Evolutionary conservation across 2,797 vertebrate genomes (phyloP), one percentile per base, ranked within the genome.

Genomic region (Liparis tanakae): DNA sequence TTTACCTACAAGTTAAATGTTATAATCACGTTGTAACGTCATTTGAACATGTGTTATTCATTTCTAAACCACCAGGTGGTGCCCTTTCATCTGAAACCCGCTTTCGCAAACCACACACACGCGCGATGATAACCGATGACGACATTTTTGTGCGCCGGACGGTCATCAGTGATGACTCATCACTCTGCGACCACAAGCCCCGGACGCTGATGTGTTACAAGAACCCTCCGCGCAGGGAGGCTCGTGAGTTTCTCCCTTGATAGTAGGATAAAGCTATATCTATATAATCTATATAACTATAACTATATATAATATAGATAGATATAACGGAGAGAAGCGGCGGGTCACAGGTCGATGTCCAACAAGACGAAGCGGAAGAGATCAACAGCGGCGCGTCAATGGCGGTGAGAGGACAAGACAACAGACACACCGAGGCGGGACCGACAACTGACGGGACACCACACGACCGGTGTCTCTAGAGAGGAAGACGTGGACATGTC

Each of bases 131-230:
- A 1, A 10, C 20, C 51, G 69, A 66, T 89, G 84, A 93, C 91
- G 92, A 8, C n/a, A 58, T 12, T 30, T 60, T 41, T 10, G 6
- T 37, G 92, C 92, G 91, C 88, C 93, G 93, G 90, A 93, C 88
- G 69, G 25, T 30, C 25, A 30, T 30, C 25, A 30, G 25, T 30
- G 25, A 30, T 33, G 39, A 6, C 6, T 9, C 15, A 1, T 7
- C 15, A 4, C 4, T 6, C 17, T 37, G 22, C 43, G 20, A 0
- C 20, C 57, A 43, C 33, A 22, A 22, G 4, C 50, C 1, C 1
- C 5, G n/a, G 90, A 62, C 65, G 94, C 91, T 94, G 94, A 95
- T 94, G 94, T 95, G 94, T 93, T 87, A 85, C 64, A 78, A 86
- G 60, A 33, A 53, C 69, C 30, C 5, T 10, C 8, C 17, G 13